These are phyloP conservation scores for Fregetta grallaria DNA, from an alignment of 2,113 vertebrate genomes.

Conservation along the genomic window DNA sequence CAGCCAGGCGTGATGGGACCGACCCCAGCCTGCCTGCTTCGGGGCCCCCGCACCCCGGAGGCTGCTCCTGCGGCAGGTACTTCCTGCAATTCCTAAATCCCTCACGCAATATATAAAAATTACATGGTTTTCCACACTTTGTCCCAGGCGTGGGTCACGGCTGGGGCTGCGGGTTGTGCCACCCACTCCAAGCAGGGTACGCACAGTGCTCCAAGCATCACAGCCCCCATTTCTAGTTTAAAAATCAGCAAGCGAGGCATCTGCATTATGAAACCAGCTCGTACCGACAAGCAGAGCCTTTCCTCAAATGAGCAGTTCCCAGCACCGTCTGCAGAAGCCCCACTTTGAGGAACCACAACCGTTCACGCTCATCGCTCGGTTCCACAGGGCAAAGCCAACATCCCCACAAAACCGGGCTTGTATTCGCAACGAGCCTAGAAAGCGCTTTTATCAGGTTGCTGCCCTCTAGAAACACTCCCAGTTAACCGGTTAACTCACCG, in stretches of 20 bases:
- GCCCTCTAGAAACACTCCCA: not conserved
- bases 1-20: fast-evolving
- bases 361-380: fast-evolving
- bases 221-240: not conserved
- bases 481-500: not conserved
- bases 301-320: not conserved
- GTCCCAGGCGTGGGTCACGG: not conserved
- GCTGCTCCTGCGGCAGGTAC: not conserved
- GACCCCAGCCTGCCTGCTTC: not conserved
- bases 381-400: not conserved
- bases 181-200: not conserved
- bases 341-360: not conserved
- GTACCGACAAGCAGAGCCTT: fast-evolving
- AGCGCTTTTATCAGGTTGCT: not conserved
- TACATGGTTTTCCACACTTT: fast-evolving
- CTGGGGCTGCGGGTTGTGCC: not conserved
- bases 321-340: not conserved
- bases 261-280: not conserved
- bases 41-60: not conserved
- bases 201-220: fast-evolving
- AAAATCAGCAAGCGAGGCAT: not conserved
- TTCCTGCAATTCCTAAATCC: not conserved
- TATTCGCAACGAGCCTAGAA: not conserved
- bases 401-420: not conserved
- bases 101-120: fast-evolving